A percentile compares a stretch with the other conserved stretches of the same genome.
These are phyloP conservation scores for Gobio gobio DNA, from an alignment of 2,113 vertebrate species.

Conservation along the genomic window DNA sequence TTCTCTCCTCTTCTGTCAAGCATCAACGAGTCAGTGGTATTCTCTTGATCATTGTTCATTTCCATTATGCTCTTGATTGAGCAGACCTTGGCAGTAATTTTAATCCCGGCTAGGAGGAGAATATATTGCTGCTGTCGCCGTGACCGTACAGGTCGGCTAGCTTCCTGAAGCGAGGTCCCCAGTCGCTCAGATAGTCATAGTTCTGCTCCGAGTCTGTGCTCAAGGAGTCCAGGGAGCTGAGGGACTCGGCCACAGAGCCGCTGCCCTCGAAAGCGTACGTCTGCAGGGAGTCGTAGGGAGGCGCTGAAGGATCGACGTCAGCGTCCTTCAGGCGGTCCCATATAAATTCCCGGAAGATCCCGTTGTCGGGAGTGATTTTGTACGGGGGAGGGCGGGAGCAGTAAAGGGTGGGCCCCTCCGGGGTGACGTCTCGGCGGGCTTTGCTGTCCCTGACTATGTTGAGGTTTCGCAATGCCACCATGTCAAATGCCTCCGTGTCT, in stretches of 20 bases:
- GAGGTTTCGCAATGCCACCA: slow-evolving; percentile 86
- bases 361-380: slow-evolving; percentile 83
- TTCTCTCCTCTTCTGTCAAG: slow-evolving; percentile 35
- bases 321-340: slow-evolving; percentile 87
- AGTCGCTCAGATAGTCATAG: slow-evolving; percentile 89
- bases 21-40: slow-evolving; percentile 47
- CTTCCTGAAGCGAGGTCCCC: slow-evolving; percentile 90
- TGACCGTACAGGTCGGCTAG: slow-evolving; percentile 89
- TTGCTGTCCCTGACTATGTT: slow-evolving; percentile 82
- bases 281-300: slow-evolving; percentile 89
- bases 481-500: slow-evolving; percentile 92
- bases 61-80: slow-evolving; percentile 43
- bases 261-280: slow-evolving; percentile 89
- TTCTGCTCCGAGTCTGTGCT: slow-evolving; percentile 90
- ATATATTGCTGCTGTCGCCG: slow-evolving; percentile 72
- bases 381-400: slow-evolving; percentile 79
- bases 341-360: slow-evolving; percentile 89
- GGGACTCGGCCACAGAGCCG: slow-evolving; percentile 82
- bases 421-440: slow-evolving; percentile 84
- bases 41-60: slow-evolving; percentile 51
- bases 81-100: slow-evolving; percentile 12
- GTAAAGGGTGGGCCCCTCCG: slow-evolving; percentile 77
- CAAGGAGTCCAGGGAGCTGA: slow-evolving; percentile 87
- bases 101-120: slow-evolving; percentile 82
- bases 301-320: slow-evolving; percentile 82